Conservation (phyloP, 2,797 vertebrate species). For the Eulemur rubriventer region DNA sequence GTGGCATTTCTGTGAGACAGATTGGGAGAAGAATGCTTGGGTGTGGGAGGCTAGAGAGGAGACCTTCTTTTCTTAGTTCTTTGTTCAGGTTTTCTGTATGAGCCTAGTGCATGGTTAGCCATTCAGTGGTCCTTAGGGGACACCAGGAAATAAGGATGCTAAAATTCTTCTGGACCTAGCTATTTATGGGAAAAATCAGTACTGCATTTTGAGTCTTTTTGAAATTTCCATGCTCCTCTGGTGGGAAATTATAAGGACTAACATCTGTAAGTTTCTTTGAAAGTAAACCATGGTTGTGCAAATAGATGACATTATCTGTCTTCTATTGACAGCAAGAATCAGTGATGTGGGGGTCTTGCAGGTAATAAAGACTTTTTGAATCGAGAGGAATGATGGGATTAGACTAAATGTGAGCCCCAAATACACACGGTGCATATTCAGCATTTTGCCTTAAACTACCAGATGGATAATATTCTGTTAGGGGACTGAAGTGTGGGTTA, state of each 20-base stretch:
- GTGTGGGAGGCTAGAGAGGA: not conserved
- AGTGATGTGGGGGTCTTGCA: not conserved
- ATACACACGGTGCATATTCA: constrained; percentile 14
- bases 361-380: not conserved
- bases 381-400: not conserved
- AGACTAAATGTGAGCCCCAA: not conserved
- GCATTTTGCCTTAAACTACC: constrained; percentile 41
- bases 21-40: not conserved
- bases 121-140: not conserved
- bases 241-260: not conserved
- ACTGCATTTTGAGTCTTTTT: not conserved
- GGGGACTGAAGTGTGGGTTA: not conserved
- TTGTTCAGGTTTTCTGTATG: not conserved
- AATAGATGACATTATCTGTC: not conserved
- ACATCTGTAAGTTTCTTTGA: constrained; percentile 38
- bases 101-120: not conserved
- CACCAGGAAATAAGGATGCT: not conserved
- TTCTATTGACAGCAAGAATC: not conserved
- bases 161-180: not conserved
- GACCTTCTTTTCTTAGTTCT: not conserved
- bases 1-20: not conserved
- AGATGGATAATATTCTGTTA: constrained; percentile 58
- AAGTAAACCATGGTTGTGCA: not conserved
- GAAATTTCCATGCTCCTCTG: constrained; percentile 39
- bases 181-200: constrained; percentile 16